Conservation (phyloP, 2,113 vertebrate species). For the Elanus axillaris region DNA sequence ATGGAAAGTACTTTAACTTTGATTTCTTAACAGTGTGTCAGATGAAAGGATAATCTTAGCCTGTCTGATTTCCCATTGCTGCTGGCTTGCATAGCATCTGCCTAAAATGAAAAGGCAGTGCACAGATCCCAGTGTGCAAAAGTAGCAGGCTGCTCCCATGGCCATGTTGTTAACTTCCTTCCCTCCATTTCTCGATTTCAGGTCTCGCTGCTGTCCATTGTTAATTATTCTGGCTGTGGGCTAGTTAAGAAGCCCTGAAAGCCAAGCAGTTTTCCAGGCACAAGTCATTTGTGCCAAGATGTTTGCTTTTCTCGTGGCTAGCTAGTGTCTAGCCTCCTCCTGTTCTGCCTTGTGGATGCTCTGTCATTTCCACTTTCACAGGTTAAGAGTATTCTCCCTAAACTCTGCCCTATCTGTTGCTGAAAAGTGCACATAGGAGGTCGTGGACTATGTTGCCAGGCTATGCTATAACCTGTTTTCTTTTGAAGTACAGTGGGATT, state of each 20-base stretch:
- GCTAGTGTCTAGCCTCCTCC: background rate
- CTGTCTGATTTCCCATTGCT: background rate
- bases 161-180: constrained; percentile 13
- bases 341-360: background rate
- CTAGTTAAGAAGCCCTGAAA: background rate
- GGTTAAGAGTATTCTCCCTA: background rate
- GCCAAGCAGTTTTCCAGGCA: background rate
- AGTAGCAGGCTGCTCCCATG: background rate
- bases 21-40: background rate
- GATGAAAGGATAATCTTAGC: background rate
- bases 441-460: background rate
- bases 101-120: background rate
- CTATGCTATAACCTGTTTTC: background rate
- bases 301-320: background rate
- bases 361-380: background rate
- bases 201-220: background rate
- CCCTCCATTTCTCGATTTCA: background rate
- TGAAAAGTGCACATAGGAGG: background rate
- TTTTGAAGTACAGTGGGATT: background rate
- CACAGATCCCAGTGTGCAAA: background rate
- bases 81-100: background rate
- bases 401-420: background rate
- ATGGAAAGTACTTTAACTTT: background rate
- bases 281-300: background rate
- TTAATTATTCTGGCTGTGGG: background rate